Evolutionary conservation across 2,888 invertebrate genomes (phyloP).

Genomic region (Dasypolia templi): DNA sequence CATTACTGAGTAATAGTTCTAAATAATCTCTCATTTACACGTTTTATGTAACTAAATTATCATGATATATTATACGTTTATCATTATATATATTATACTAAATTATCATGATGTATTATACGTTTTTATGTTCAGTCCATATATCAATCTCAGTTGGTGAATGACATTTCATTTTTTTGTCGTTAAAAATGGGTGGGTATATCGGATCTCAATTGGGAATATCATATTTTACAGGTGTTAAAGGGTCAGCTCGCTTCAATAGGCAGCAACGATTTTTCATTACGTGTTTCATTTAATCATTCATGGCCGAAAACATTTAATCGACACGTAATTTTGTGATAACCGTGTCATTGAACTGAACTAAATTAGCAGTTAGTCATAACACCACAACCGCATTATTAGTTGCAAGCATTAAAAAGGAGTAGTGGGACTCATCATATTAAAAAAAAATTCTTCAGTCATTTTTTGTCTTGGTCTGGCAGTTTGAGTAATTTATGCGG

Average conservation of each 20-base stretch:
- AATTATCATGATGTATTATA: neutral
- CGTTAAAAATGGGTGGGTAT: slow-evolving; percentile 18
- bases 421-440: neutral
- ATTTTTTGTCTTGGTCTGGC: too few species aligned
- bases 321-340: neutral
- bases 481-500: too few species aligned
- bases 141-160: slow-evolving; percentile 16
- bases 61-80: neutral
- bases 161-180: slow-evolving; percentile 25
- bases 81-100: too few species aligned
- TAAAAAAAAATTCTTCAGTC: too few species aligned
- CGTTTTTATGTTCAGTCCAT: slow-evolving; percentile 12
- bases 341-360: neutral
- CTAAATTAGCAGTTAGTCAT: neutral
- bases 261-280: slow-evolving; percentile 24
- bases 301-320: neutral
- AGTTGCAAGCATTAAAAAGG: neutral
- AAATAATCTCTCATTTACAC: neutral
- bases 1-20: neutral
- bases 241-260: slow-evolving; percentile 31
- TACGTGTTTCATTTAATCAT: slow-evolving; percentile 23
- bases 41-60: neutral
- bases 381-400: neutral
- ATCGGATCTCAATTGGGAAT: slow-evolving; percentile 32
- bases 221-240: slow-evolving; percentile 35